phyloP scores from a whole-genome alignment of 2,888 invertebrate species.

The Germaria angustata region DNA sequence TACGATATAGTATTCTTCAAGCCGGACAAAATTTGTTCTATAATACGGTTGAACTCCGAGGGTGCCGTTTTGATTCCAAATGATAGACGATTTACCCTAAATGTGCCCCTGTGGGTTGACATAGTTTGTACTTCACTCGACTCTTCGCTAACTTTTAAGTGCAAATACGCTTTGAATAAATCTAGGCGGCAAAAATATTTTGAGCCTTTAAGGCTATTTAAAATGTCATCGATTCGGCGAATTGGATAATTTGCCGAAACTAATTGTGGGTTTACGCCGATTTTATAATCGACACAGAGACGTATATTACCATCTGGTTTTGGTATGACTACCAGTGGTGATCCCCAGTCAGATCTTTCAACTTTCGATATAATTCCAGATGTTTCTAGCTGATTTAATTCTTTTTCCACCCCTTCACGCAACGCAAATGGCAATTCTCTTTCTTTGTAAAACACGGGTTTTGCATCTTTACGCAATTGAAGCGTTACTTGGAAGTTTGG shows the following conservation, averaged over 20 bases:
- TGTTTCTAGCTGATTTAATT: constrained; percentile 16
- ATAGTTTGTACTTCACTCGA: constrained; percentile 50
- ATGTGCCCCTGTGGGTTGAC: no score
- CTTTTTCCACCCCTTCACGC: constrained; percentile 17
- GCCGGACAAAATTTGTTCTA: constrained; percentile 53
- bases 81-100: no score
- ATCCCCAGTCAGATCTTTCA: constrained; percentile 39
- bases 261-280: constrained; percentile 21
- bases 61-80: constrained; percentile 55
- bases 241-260: neutral
- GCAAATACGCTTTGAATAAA: constrained; percentile 53
- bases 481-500: constrained; percentile 34
- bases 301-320: constrained; percentile 20
- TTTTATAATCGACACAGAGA: constrained; percentile 46
- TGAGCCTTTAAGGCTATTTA: constrained; percentile 36
- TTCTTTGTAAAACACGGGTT: constrained; percentile 35
- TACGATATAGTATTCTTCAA: constrained; percentile 60
- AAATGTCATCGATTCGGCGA: constrained; percentile 46
- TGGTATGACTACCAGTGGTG: constrained; percentile 38
- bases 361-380: constrained; percentile 42
- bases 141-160: constrained; percentile 42
- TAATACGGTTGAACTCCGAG: constrained; percentile 43
- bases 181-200: constrained; percentile 51
- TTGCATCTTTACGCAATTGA: constrained; percentile 21
- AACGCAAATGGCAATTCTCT: constrained; percentile 50